A percentile compares a stretch with the other conserved stretches of the same genome.
Evolutionary conservation across 2,113 vertebrate genomes (phyloP).

Genomic region (Lonchura striata): DNA sequence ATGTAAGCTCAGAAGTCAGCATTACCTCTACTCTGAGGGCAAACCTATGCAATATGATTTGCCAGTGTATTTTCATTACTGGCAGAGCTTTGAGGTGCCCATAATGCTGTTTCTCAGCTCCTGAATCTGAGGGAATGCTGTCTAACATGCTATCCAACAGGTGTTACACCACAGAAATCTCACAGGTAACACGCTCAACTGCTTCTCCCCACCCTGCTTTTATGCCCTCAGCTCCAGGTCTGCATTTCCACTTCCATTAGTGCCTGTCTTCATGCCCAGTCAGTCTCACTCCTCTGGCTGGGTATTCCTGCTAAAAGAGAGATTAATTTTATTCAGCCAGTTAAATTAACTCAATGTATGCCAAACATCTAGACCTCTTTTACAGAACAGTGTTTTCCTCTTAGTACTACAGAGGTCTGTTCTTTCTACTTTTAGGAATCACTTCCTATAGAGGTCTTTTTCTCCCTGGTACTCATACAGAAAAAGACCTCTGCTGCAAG

Average conservation of each 20-base stretch:
- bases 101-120: neutral
- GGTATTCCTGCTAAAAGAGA: neutral
- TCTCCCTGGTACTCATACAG: neutral
- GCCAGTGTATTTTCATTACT: neutral
- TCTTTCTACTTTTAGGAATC: neutral
- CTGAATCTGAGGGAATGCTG: neutral
- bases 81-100: neutral
- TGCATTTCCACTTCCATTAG: neutral
- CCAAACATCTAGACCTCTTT: neutral
- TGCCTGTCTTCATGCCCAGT: neutral
- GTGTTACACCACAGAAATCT: too few relatives aligned
- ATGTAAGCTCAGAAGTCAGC: neutral
- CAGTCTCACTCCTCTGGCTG: neutral
- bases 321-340: neutral
- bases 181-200: fast-evolving
- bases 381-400: neutral
- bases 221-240: neutral
- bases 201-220: neutral
- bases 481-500: neutral
- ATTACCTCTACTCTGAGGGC: neutral
- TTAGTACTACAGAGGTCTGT: neutral
- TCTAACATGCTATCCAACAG: neutral
- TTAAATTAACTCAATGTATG: neutral
- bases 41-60: neutral
- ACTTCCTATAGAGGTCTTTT: neutral